Evolutionary conservation across 2,888 invertebrate species (phyloP), one percentile per base, ranked within the genome.

Genomic region (Fissipunctia ypsillon): DNA sequence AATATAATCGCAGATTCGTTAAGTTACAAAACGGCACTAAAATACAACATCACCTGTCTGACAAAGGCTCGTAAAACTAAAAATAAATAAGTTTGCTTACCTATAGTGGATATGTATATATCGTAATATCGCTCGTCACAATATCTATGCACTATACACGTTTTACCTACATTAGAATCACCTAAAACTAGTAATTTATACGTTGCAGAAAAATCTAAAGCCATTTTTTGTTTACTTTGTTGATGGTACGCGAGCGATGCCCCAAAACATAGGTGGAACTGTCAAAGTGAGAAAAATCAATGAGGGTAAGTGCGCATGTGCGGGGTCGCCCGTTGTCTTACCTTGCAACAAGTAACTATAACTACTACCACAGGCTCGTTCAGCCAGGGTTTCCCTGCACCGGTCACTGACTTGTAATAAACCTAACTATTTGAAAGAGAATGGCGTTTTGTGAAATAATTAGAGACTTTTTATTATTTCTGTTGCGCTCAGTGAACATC

Each of bases 101-200:
- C 98, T 96, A 98, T 98, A 84, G 98, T 98, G 64, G 98, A 98
- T 96, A 98, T 98, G 95, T 98, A 98, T 86, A 98, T 98, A 93
- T 98, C 98, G 95, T 98, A 98, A 95, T 98, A 98, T 89, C 98
- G 97, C 94, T 98, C 98, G 93, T 98, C 98, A 93, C 98, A 98
- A 91, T 98, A 98, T 94, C 98, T 97, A 93, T 98, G 98, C 89
- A 98, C 98, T 88, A 98, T 98, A 95, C 98, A 98, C 78, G 98
- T 98, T 96, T 98, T 98, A 28, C 98, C 98, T 81, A 98, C 98
- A 96, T 98, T 98, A 69, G 98, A 98, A 96, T 98, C 98, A 74
- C 98, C 98, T 91, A 98, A 96, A 89, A 98, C 98, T 90, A 98
- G 96, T 84, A 98, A 97, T 96, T 98, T 98, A 94, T 98, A 98